A percentile compares a stretch with the other conserved stretches of the same genome.
These are phyloP conservation scores for Alexandromys fortis DNA, from an alignment of 2,113 vertebrate genomes.

Conservation along the genomic window DNA sequence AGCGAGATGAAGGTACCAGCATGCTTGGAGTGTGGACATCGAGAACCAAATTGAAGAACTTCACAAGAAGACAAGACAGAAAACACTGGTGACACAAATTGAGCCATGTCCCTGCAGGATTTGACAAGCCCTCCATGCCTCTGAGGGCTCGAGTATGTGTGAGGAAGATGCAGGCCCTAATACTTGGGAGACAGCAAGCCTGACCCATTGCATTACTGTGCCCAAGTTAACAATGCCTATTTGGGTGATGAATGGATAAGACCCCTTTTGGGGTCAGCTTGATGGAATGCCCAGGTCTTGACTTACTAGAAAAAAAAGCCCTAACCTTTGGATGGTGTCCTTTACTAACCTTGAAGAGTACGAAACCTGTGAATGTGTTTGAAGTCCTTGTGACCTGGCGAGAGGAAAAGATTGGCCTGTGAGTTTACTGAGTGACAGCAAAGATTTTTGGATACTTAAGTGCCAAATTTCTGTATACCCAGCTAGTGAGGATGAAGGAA, in stretches of 20 bases:
- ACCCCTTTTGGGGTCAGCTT: neutral
- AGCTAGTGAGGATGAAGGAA: neutral
- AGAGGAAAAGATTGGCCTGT: slow-evolving; percentile 22
- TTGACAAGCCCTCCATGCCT: neutral
- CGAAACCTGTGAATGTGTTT: neutral
- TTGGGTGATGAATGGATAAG: neutral
- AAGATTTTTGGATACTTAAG: neutral
- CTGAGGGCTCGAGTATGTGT: neutral
- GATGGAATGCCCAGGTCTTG: neutral
- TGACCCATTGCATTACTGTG: neutral
- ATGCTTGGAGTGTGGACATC: neutral
- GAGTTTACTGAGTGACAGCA: neutral
- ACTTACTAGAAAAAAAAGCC: neutral
- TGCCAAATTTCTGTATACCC: neutral
- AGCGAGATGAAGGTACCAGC: neutral
- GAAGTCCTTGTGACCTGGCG: neutral
- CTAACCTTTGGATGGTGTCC: neutral
- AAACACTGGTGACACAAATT: neutral
- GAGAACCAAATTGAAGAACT: neutral
- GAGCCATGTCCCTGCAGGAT: neutral
- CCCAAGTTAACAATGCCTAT: neutral
- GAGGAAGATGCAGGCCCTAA: neutral
- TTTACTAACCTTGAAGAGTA: neutral
- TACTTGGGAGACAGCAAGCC: neutral
- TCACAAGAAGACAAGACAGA: neutral